Percentiles rank a stretch among this genome's conserved stretches.
phyloP scores from a whole-genome alignment of 2,888 invertebrate genomes.

The Yponomeuta sedellus region DNA sequence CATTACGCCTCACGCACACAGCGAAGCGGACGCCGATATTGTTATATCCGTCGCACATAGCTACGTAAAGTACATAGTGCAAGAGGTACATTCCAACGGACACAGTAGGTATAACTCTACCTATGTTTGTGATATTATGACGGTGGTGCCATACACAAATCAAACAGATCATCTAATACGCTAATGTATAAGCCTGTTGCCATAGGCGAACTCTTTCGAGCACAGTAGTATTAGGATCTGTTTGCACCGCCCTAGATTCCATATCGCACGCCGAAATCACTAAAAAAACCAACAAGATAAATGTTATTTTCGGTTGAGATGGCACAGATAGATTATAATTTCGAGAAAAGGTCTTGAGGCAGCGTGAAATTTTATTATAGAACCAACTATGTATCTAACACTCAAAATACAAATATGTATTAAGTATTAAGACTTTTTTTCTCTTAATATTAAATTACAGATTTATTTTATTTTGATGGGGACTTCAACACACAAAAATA shows the following conservation, averaged over 20 bases:
- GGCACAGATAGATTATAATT: no score
- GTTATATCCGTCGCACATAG: slow-evolving; percentile 54
- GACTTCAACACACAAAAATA: no score
- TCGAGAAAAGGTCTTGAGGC: no score
- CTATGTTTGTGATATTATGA: slow-evolving; percentile 38
- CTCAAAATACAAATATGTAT: no score
- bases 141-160: slow-evolving; percentile 55
- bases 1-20: slow-evolving; percentile 24
- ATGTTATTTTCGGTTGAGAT: not conserved
- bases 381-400: no score
- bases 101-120: slow-evolving; percentile 60
- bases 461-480: no score
- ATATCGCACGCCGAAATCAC: not conserved
- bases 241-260: not conserved
- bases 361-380: no score
- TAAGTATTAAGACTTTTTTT: no score
- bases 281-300: not conserved
- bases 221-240: not conserved
- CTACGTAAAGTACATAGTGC: slow-evolving; percentile 52
- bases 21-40: slow-evolving; percentile 40
- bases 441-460: no score
- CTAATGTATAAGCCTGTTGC: not conserved
- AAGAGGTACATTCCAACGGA: slow-evolving; percentile 67
- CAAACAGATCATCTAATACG: slow-evolving; percentile 62
- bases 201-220: slow-evolving; percentile 20